These are phyloP conservation scores for Teleopsis dalmanni DNA, from an alignment of 1,140 invertebrate species.

Conservation along the genomic window DNA sequence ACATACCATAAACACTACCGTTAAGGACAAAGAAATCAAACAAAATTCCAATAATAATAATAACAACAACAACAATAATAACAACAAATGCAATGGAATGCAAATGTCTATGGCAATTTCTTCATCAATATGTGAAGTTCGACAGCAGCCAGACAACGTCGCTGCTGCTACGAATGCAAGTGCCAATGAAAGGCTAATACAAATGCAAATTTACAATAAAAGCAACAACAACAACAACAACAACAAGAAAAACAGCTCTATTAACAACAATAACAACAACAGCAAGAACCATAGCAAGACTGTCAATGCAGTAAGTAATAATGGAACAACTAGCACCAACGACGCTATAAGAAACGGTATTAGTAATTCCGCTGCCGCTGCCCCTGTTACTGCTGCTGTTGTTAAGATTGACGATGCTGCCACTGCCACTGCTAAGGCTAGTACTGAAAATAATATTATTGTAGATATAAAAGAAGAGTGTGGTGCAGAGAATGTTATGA, in stretches of 20 bases:
- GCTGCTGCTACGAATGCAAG: too few relatives aligned
- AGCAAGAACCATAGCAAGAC: slow-evolving; percentile 3
- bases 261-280: not conserved
- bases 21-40: too few relatives aligned
- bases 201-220: not conserved
- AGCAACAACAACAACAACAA: slow-evolving; percentile 5
- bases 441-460: not conserved
- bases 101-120: too few relatives aligned
- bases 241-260: slow-evolving; percentile 1
- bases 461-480: slow-evolving; percentile 2
- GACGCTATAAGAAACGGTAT: not conserved
- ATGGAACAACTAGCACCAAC: slow-evolving; percentile 3
- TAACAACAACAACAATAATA: too few relatives aligned
- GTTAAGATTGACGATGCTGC: not conserved
- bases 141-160: too few relatives aligned
- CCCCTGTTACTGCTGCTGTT: not conserved
- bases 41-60: too few relatives aligned
- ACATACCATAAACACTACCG: too few relatives aligned
- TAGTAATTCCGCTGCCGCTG: not conserved
- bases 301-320: not conserved
- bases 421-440: not conserved
- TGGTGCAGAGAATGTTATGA: slow-evolving; percentile 4
- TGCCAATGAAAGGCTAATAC: too few relatives aligned
- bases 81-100: too few relatives aligned
- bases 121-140: too few relatives aligned